Conservation (phyloP, 37 sponge, comb jelly and placozoan species). For the Axinella damicornis region DNA sequence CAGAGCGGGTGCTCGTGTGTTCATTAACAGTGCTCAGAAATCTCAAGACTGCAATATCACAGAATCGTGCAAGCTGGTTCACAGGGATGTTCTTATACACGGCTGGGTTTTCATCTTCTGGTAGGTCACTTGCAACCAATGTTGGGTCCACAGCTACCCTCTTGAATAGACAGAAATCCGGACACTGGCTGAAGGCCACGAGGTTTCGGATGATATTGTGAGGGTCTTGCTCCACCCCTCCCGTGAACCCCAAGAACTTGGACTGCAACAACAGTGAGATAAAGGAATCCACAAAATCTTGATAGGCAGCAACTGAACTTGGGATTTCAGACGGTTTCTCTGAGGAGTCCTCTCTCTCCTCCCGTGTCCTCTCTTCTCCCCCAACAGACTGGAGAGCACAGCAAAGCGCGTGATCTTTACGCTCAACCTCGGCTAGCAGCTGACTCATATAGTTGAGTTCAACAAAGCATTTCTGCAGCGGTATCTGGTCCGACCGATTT, state of each 20-base stretch:
- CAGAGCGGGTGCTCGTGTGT: slow-evolving; percentile 22
- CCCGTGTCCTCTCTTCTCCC: background rate
- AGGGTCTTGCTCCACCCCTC: background rate
- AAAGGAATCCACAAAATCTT: slow-evolving; percentile 36
- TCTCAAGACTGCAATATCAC: slow-evolving; percentile 65
- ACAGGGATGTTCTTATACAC: slow-evolving; percentile 25
- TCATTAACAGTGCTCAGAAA: slow-evolving; percentile 48
- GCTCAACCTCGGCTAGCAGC: background rate
- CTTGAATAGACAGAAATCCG: slow-evolving; percentile 10
- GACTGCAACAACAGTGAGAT: slow-evolving; percentile 33
- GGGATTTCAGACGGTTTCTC: too few relatives aligned
- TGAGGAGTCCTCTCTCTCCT: background rate
- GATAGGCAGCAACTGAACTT: background rate
- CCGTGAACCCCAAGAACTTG: background rate
- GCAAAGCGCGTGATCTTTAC: background rate
- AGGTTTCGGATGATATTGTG: background rate
- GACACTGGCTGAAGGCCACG: background rate
- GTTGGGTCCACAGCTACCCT: slow-evolving; percentile 31
- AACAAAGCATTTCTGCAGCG: too few relatives aligned
- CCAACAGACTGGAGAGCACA: background rate
- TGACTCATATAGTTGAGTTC: background rate
- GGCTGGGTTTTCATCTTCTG: background rate
- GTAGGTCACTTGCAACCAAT: background rate
- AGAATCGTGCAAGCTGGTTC: slow-evolving; percentile 59
- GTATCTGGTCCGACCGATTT: too few relatives aligned